phyloP scores from a whole-genome alignment of 2,113 vertebrate species.

The Talpa occidentalis region DNA sequence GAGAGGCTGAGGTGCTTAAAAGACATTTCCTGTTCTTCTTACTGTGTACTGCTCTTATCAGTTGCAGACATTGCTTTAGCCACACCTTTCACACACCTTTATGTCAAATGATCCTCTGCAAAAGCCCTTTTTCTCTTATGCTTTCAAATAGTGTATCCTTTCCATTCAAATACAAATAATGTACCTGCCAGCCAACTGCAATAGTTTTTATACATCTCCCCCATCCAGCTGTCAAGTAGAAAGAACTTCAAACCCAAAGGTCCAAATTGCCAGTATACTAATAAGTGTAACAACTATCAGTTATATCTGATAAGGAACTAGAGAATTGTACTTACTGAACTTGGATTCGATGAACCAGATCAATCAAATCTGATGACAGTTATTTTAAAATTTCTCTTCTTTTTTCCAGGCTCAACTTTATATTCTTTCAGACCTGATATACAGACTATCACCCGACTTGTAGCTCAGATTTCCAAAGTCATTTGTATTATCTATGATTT shows the following conservation, averaged over 20 bases:
- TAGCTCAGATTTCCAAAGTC: conserved; percentile 13
- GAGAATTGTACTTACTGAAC: background rate
- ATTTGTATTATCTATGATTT: conserved; percentile 35
- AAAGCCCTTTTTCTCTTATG: conserved; percentile 55
- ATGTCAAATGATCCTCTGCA: conserved; percentile 49
- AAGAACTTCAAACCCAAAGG: conserved; percentile 37
- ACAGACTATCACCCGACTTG: background rate
- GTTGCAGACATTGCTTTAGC: conserved; percentile 58
- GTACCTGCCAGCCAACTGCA: conserved; percentile 23
- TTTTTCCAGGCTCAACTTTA: background rate
- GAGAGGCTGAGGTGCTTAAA: conserved; percentile 32
- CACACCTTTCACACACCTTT: conserved; percentile 73
- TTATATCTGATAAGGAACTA: background rate
- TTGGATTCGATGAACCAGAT: conserved; percentile 31
- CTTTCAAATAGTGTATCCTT: conserved; percentile 60
- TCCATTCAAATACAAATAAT: conserved; percentile 69
- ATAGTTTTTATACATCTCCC: conserved; percentile 6
- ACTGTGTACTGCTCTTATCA: conserved; percentile 73
- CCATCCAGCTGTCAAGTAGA: background rate
- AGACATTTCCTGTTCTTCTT: conserved; percentile 66
- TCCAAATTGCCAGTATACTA: conserved; percentile 13
- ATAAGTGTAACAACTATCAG: conserved; percentile 6
- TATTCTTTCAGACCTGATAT: background rate
- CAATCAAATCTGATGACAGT: background rate
- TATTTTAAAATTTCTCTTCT: conserved; percentile 33